Evolutionary conservation across 2,888 invertebrate genomes (phyloP), one percentile per base, ranked within the genome.

Genomic region (Phania funesta): DNA sequence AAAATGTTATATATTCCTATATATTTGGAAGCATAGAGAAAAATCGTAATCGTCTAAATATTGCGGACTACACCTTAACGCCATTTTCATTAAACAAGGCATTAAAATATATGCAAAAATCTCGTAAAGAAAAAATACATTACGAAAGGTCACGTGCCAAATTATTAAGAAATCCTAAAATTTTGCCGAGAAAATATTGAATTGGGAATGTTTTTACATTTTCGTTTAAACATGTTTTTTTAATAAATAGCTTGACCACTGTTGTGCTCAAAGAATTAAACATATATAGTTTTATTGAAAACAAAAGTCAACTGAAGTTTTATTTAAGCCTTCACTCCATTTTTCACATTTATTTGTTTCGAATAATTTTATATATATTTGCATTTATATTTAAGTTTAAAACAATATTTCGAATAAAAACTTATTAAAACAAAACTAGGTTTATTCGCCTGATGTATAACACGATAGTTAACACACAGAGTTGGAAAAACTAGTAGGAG

Each of bases 61-160:
- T 96, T 8, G 94, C 94, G 86, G 95, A 96, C 89, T 96, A 96
- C 89, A 94, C 93, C 73, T 93, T 96, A 38, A 94, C 94, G 56
- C 96, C 96, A 90, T 95, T 52, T 35, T 67, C 76, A 0, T 52
- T 71, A 22, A 24, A 67, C 5, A 46, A 24, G 9, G 46, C 46
- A n/a, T 54, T 76, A 9, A 54, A 38, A 18, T 38, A 48, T 22
- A 64, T 80, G 20, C 67, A 58, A 52, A 74, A 41, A n/a, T 50
- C 52, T 3, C 68, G 32, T 9, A 74, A 80, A 68, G 62, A 62
- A 32, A 80, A 68, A 32, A n/a, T 3, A 41, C 64, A 48, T 29
- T 32, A 13, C 58, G 32, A 60, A 24, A 65, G 41, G 58, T 18
- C 26, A 58, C 54, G 22, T 11, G 6, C 5, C 1, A 65, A 18